Evolutionary conservation across 1,140 invertebrate species (phyloP), one percentile per base, ranked within the genome.

Genomic region (Harpegnathos saltator): DNA sequence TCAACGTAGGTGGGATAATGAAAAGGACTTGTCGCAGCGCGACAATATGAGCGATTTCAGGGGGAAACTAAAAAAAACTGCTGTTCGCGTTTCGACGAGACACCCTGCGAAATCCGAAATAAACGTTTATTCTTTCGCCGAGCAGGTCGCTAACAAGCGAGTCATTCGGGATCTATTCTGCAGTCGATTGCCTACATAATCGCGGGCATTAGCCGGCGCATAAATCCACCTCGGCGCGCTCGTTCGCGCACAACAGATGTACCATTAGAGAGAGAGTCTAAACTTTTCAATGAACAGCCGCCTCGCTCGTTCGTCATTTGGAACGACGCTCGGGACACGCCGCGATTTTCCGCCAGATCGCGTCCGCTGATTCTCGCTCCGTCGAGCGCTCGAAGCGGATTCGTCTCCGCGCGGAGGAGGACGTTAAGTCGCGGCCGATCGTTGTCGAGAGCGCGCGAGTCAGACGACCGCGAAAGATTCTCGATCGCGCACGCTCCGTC

Each of bases 401-500:
- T 19, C 3, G 17, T 52, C n/a, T 52, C 29, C n/a, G n/a, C 29
- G 29, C 1, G 29, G 5, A 5, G 29, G 15, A 33, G 19, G n/a
- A 66, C 65, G 65, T 75, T 52, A 44, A 50, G 50, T 75, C 50
- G 17, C 14, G 3, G 50, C 29, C 22, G 29, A 38, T 77, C 12
- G 33, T 52, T 22, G 38, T 24, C n/a, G n/a, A n/a, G n/a, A n/a
- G n/a, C n/a, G n/a, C n/a, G n/a, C n/a, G n/a, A n/a, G n/a, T n/a
- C n/a, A n/a, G n/a, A n/a, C n/a, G n/a, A n/a, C n/a, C n/a, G n/a
- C n/a, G n/a, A n/a, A 3, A 7, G 52, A 15, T 56, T 38, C 2
- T 3, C n/a, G n/a, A n/a, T n/a, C n/a, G n/a, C 75, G 63, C 50
- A 78, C 63, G 14, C 75, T 71, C 65, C 33, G 22, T 69, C 75